Base-by-base conservation (phyloP, 2,797 vertebrate species). In the Anomalospiza imberbis region DNA sequence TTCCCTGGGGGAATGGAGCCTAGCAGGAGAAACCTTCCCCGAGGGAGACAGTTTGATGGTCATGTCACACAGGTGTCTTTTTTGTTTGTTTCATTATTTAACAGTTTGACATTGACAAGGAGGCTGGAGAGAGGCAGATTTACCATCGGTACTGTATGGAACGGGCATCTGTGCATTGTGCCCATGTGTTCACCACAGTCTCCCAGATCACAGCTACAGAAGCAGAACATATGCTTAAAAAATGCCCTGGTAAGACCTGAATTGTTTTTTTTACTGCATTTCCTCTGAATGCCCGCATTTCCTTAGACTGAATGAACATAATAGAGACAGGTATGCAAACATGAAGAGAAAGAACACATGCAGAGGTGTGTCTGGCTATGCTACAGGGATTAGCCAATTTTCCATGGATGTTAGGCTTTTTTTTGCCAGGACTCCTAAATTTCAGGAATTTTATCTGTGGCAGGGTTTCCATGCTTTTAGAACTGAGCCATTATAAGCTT, bases 131-230 rank as follows among this genome's bases (percentile, higher is more conserved):
- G 51, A 98, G 99, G 70, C 98, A 99, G 96, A 99, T 99, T 95
- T 99, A 99, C 92, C 99, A 99, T 82, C 98, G 99, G 10, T 99
- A 99, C 97, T 99, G 99, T 77, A 98, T 99, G 98, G 99, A 99
- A 96, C 96, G 99, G 42, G 99, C 99, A 0, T 98, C 99, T 0
- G 99, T 98, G 11, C 99, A 99, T 55, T 99, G 99, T 10, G 98
- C 99, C 7, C 99, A 99, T 1, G 98, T 99, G 53, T 99, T 99
- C 95, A 98, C 99, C 89, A 99, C 99, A 0, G 99, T 99, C 24
- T 99, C 99, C 6, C 98, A 99, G 95, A 99, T 99, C 97, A 99
- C 99, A 1, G 98, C 99, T 7, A 98, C 99, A 88, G 99, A 99
- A 94, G 99, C 99, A 29, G 98, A 98, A 29, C 99, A 99, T 58